Conservation (phyloP, 1,140 invertebrate species). For the Idris sp. region DNA sequence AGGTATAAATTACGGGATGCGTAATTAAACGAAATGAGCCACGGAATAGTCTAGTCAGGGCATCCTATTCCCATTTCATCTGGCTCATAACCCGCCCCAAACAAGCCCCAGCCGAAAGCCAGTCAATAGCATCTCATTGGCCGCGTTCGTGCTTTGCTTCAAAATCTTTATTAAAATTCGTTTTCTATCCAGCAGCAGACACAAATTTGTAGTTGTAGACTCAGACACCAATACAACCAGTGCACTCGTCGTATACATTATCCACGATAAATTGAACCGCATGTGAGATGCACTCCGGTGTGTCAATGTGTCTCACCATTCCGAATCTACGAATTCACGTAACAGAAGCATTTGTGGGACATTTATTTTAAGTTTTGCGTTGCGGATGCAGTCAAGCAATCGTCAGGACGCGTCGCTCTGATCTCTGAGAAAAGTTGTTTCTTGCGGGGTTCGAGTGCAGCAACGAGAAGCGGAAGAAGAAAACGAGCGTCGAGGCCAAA, state of each 20-base stretch:
- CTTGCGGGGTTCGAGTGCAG: constrained; percentile 30
- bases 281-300: constrained; percentile 1
- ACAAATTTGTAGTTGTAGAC: not conserved
- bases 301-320: constrained; percentile 13
- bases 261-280: constrained; percentile 1
- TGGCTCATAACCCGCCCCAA: no score
- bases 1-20: constrained; percentile 11
- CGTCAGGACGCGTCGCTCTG: constrained; percentile 35
- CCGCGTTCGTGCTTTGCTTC: constrained; percentile 14
- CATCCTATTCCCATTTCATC: constrained; percentile 9
- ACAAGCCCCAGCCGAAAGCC: constrained; percentile 2
- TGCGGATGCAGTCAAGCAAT: constrained; percentile 46
- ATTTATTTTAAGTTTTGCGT: constrained; percentile 50
- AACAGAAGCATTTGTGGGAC: constrained; percentile 12
- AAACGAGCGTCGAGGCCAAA: constrained; percentile 52
- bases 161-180: constrained; percentile 16
- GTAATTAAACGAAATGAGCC: constrained; percentile 22
- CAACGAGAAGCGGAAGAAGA: constrained; percentile 45
- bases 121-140: constrained; percentile 11
- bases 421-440: constrained; percentile 54
- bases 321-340: constrained; percentile 41
- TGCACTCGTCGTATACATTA: not conserved
- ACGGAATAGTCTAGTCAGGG: constrained; percentile 3
- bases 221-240: not conserved
- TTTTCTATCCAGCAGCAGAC: not conserved